Evolutionary conservation across 2,113 vertebrate species (phyloP), one percentile per base, ranked within the genome.

Genomic region (Electrona antarctica): DNA sequence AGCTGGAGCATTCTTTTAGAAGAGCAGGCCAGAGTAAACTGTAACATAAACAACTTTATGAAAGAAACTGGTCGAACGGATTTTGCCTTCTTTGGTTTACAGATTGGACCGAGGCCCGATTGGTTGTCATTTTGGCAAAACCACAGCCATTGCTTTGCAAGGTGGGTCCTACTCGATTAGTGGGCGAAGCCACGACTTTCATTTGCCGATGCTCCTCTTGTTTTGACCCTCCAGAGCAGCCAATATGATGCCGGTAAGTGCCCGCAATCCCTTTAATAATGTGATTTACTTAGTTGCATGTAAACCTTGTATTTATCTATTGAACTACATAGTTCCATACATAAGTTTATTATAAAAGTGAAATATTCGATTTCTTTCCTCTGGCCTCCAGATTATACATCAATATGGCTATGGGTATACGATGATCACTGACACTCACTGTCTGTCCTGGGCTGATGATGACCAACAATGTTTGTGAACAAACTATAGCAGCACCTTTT

Each of bases 171-270:
- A 49, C 51, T 50, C 51, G 65, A 80, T 28, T 64, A 54, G 55
- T 7, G 69, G 69, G 55, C n/a, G 71, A 73, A 41, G 50, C 71
- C 63, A 21, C 21, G 8, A 67, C 45, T 55, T 45, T 73, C 9
- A 49, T 51, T 52, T 29, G 60, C 78, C 49, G 74, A 90, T 90
- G 80, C 63, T n/a, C 76, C 41, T 45, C 67, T 75, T 65, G 70
- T 60, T 83, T 61, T 77, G 86, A 88, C 76, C 84, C 54, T n/a
- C 60, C 65, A 74, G 12, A 85, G 71, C 76, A 79, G 77, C 79
- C 74, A 83, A 49, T 45, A 91, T 92, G 90, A 92, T 92, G 89
- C 90, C 90, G 69, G 90, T 92, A 69, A 84, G 89, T 88, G 50
- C 11, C 59, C 15, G 58, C 28, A 33, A 11, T 49, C 45, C 10